These are phyloP conservation scores for Malaclemys terrapin DNA, from an alignment of 2,113 vertebrate species.

Conservation along the genomic window DNA sequence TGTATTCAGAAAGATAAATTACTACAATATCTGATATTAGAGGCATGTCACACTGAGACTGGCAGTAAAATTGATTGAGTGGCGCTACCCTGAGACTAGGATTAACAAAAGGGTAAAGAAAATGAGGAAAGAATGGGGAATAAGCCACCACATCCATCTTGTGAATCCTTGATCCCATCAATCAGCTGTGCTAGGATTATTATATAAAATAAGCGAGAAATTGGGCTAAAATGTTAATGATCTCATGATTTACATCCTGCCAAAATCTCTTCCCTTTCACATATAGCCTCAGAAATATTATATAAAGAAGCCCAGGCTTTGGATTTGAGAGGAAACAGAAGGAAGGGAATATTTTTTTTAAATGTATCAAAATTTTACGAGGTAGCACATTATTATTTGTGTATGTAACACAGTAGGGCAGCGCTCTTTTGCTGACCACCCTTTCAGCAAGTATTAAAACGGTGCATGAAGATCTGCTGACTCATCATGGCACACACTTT, in stretches of 20 bases:
- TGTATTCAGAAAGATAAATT: neutral
- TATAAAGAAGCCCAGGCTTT: neutral
- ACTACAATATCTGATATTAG: neutral
- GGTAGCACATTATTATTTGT: neutral
- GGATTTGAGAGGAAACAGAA: constrained; percentile 3
- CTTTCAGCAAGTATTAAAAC: neutral
- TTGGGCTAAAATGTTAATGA: constrained; percentile 65
- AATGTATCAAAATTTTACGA: constrained; percentile 2
- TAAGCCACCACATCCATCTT: constrained; percentile 41
- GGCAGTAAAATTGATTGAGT: constrained; percentile 53
- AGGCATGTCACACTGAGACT: constrained; percentile 9
- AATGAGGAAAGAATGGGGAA: constrained; percentile 50
- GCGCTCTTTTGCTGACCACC: neutral
- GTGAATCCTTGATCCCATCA: constrained; percentile 1
- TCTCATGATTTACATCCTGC: constrained; percentile 61
- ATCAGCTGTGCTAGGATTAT: constrained; percentile 46
- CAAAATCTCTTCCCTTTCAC: constrained; percentile 31
- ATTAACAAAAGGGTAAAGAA: constrained; percentile 54
- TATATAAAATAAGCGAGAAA: constrained; percentile 41
- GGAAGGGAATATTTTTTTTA: neutral
- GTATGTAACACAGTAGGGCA: neutral
- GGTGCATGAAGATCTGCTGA: neutral
- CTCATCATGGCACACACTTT: neutral
- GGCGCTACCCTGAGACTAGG: constrained; percentile 26
- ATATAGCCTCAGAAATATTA: constrained; percentile 34